Base-by-base conservation (phyloP, 2,888 invertebrate species). In the Ennomos quercinarius region DNA sequence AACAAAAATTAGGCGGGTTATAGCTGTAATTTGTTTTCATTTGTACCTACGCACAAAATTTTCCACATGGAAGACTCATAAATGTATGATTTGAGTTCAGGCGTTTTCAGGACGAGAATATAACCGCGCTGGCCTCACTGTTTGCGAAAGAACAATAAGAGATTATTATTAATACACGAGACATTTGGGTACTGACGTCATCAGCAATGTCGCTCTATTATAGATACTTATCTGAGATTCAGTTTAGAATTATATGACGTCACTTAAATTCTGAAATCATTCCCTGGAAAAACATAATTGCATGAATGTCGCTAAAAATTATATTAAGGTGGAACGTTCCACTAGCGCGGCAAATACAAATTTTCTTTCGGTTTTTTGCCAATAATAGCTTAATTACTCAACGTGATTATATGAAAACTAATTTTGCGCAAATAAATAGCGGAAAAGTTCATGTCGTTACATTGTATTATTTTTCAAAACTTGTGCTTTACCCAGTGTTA, bases 121-220 rank as follows among this genome's bases (percentile, higher is more conserved):
- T 64, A 42, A 62, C 62, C 60, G 60, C 56, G 61, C 59, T 57
- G 63, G 64, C 67, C 68, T 63, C 63, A 71, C 73, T 76, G 74
- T 74, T 76, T 70, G 64, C 50, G 64, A 70, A 64, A 49, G 62
- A 72, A 76, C 71, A 73, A 74, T 74, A 71, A 69, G 63, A 63
- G 68, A 73, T 71, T 71, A 75, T 78, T 73, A 73, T 71, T 71
- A 75, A 78, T 73, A 74, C 66, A 68, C 66, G 64, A 70, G 68
- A 49, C 66, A 64, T 68, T 63, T 57, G 68, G 67, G 65, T 66
- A 62, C 66, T 67, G 68, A 65, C 68, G 68, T 67, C 67, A 58
- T 67, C 17, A 66, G 68, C 55, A 63, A 64, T 64, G 58, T 58
- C 53, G 42, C 54, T 57, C 46, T 53, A 53, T 63, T 57, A 54